Percentiles rank a stretch among this genome's conserved stretches.
These are phyloP conservation scores for Umimayanthus chanpuru DNA, from an alignment of 92 coral and sea anemone genomes.

Conservation along the genomic window DNA sequence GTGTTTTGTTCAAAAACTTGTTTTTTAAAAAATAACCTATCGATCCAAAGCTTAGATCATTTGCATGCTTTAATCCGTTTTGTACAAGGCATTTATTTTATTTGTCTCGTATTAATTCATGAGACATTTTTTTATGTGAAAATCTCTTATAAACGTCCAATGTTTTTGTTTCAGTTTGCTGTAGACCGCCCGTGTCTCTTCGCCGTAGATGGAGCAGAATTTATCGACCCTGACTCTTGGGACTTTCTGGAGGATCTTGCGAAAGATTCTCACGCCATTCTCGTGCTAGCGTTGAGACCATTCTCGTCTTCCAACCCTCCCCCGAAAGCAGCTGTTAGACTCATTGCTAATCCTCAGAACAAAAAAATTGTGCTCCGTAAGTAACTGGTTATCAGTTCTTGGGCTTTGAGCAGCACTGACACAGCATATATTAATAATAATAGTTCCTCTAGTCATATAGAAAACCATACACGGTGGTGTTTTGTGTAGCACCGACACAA, in stretches of 20 bases:
- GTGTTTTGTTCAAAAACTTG: too few species aligned
- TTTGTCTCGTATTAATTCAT: background rate
- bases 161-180: constrained; percentile 68
- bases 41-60: too few species aligned
- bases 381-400: constrained; percentile 8
- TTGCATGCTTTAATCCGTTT: too few species aligned
- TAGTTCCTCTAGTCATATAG: too few species aligned
- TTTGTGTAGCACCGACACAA: too few species aligned
- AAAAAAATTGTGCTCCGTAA: constrained; percentile 75
- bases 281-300: constrained; percentile 87
- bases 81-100: too few species aligned
- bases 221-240: constrained; percentile 96
- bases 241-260: constrained; percentile 92
- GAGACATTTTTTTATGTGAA: background rate
- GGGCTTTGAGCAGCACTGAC: too few species aligned
- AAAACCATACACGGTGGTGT: too few species aligned
- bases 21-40: too few species aligned
- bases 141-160: background rate
- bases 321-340: constrained; percentile 76
- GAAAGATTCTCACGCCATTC: constrained; percentile 93
- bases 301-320: constrained; percentile 91
- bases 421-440: too few species aligned
- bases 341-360: constrained; percentile 64
- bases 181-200: constrained; percentile 91
- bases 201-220: constrained; percentile 92